Base-by-base conservation (phyloP, 2,888 invertebrate genomes). In the Gryllus longicercus region DNA sequence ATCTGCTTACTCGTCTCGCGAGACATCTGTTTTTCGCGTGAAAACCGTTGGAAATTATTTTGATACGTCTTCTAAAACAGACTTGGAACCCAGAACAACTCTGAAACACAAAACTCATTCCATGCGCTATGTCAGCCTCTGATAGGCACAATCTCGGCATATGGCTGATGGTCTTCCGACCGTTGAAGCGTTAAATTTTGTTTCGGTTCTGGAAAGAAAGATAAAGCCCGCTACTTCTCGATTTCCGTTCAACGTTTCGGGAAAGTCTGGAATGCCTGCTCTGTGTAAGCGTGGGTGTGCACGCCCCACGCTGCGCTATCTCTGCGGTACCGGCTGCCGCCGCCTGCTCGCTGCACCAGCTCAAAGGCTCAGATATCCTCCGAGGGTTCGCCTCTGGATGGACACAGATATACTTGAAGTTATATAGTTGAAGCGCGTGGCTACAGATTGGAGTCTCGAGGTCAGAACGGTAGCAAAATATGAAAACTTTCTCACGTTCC, bases 221-320 rank as follows among this genome's bases (percentile, higher is more conserved):
- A 63, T n/a, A 63, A n/a, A 38, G 38, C 38, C 4, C 63, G 63
- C n/a, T 14, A n/a, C 16, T 63, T 63, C 63, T 63, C 63, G 63
- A 63, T 63, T 63, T 63, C 63, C 63, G 63, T n/a, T 63, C 63
- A 63, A 16, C 63, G 63, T 18, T 18, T 63, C n/a, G 63, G 63
- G 63, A 38, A 63, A 63, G 63, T 63, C 63, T 63, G 63, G 63
- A 63, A 63, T 63, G 63, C n/a, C 63, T 63, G 63, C 63, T 63
- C 63, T 63, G 14, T 63, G 63, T 63, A 63, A 63, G n/a, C 63
- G 38, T 38, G 63, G 63, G 63, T 63, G 14, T n/a, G n/a, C 63
- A 63, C 63, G 63, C 63, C 63, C 63, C 38, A 38, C 38, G n/a
- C 63, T 1, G 16, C n/a, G n/a, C 63, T 63, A 63, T 63, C 63